Percentiles rank a stretch among this genome's conserved stretches.
Conservation (phyloP, 2,888 invertebrate genomes). For the Peribatodes rhomboidaria region DNA sequence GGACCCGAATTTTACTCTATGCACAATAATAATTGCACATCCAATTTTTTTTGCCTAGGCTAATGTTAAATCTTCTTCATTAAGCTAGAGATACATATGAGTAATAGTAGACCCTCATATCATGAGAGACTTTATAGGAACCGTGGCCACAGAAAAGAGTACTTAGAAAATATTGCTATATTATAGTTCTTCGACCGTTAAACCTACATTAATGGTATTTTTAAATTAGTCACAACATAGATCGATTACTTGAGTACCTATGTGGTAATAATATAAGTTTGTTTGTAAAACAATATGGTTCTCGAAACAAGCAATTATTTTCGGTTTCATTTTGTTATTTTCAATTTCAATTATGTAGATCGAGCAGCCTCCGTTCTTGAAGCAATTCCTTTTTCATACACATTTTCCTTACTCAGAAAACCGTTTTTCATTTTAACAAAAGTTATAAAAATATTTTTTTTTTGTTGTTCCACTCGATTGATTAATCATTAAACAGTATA, state of each 20-base stretch:
- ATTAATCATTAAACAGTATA: conserved; percentile 18
- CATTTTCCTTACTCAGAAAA: conserved; percentile 9
- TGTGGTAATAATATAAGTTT: conserved; percentile 48
- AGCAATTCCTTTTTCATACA: conserved; percentile 8
- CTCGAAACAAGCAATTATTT: conserved; percentile 40
- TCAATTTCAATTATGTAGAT: conserved; percentile 13
- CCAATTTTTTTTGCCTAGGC: too few species aligned
- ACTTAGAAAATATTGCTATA: too few species aligned
- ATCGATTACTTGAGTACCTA: conserved; percentile 48
- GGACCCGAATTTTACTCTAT: too few species aligned
- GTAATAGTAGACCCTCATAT: too few species aligned
- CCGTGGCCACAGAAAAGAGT: not conserved
- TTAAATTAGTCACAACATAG: conserved; percentile 40
- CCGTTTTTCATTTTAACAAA: conserved; percentile 13
- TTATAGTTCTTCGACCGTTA: conserved; percentile 3
- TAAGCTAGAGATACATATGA: too few species aligned
- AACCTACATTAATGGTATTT: conserved; percentile 12
- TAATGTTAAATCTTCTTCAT: too few species aligned
- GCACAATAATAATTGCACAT: too few species aligned
- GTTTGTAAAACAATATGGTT: conserved; percentile 53
- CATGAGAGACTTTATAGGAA: not conserved
- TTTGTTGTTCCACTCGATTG: conserved; percentile 30
- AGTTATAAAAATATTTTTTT: conserved; percentile 44
- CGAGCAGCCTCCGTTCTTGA: not conserved
- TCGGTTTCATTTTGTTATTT: conserved; percentile 16